Base-by-base conservation (phyloP, 2,888 invertebrate genomes). In the Thumatha senex region DNA sequence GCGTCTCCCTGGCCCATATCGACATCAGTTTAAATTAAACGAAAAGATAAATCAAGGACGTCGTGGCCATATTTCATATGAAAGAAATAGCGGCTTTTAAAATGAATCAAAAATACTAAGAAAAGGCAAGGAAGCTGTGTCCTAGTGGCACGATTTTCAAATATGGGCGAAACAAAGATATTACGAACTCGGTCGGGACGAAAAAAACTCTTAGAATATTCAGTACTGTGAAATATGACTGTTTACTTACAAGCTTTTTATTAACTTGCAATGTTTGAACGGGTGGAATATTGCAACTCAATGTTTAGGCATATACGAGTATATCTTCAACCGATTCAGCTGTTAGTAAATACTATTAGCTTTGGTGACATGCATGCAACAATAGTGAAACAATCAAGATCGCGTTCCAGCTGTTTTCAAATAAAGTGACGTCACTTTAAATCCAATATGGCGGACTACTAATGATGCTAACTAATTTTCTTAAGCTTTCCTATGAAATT, bases 1-100 rank as follows among this genome's bases (percentile, higher is more conserved):
- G 40, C 51, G 46, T 14, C 54, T 48, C 48, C 49, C 33, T 58
- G 59, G 38, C 60, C 60, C 60, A 67, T 61, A 68, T 74, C 69
- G 60, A 44, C 58, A 56, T 60, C 58, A 61, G 67, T 67, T 59
- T 62, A 62, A 70, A 72, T 67, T 57, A 61, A 67, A 61, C 63
- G 51, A 51, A 59, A 60, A 69, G 58, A 68, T 72, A 71, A 81
- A 83, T 82, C 82, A 84, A 82, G 85, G 85, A 80, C 83, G 76
- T 72, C 61, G 61, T 42, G 68, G 54, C 57, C 57, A 67, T 70
- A 60, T 70, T 71, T 71, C 70, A 70, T 61, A 46, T 15, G 61
- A 74, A 71, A 67, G 46, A 56, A 64, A 46, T 51, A 33, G 52
- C 45, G 42, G 50, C 47, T 61, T 67, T 61, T 53, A 61, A 64